phyloP scores from a whole-genome alignment of 2,888 invertebrate genomes.

The Mythimna lalbum region DNA sequence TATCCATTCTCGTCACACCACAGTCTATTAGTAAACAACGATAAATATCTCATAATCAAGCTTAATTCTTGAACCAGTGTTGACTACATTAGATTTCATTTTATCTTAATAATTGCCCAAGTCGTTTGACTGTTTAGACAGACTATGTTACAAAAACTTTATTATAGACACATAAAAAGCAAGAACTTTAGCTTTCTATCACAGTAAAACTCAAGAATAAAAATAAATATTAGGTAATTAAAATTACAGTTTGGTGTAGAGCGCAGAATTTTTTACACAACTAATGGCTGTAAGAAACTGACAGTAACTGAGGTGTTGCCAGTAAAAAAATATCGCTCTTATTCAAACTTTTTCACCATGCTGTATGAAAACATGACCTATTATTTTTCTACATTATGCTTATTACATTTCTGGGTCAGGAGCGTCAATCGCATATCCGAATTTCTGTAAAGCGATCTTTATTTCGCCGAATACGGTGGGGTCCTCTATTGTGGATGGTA shows the following conservation, averaged over 20 bases:
- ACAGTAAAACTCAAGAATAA: conserved; percentile 40
- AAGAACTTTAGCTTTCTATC: conserved; percentile 45
- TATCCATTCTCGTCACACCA: too few species aligned
- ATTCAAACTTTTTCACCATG: conserved; percentile 4
- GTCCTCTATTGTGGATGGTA: conserved; percentile 97
- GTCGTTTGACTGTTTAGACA: too few species aligned
- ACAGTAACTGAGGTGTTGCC: conserved; percentile 7
- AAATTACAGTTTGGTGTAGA: conserved; percentile 18
- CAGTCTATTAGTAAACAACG: too few species aligned
- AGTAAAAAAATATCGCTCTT: background rate
- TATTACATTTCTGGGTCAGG: conserved; percentile 91
- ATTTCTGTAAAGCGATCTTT: conserved; percentile 93
- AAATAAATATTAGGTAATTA: conserved; percentile 26
- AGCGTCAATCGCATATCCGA: conserved; percentile 94
- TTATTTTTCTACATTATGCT: conserved; percentile 28
- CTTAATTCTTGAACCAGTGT: too few species aligned
- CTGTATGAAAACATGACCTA: conserved; percentile 7
- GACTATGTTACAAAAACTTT: conserved; percentile 13
- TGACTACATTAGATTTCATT: too few species aligned
- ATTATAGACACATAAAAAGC: conserved; percentile 38
- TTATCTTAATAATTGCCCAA: too few species aligned
- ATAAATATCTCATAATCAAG: too few species aligned
- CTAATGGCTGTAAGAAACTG: background rate
- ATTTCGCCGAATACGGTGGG: conserved; percentile 95
- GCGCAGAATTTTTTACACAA: background rate